A percentile compares a stretch with the other conserved stretches of the same genome.
Evolutionary conservation across 2,113 vertebrate species (phyloP).

Genomic region (Climacteris rufus): DNA sequence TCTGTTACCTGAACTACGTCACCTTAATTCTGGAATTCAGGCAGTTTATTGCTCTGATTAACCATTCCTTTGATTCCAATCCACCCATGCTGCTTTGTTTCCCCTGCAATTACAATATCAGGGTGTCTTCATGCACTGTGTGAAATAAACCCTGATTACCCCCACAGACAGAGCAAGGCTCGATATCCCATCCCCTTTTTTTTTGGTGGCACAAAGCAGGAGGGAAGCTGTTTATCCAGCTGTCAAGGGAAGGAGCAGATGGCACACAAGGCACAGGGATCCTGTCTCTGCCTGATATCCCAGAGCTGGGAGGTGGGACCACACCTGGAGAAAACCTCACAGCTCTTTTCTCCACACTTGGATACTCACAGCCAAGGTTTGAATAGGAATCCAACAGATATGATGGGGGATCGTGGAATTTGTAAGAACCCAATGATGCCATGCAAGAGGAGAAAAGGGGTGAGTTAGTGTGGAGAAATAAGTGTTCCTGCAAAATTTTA

Average conservation of each 20-base stretch:
- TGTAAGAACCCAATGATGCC: neutral
- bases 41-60: neutral
- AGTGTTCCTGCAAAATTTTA: accelerated
- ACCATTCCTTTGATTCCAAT: neutral
- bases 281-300: neutral
- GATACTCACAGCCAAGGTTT: neutral
- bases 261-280: neutral
- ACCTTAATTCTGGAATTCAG: neutral
- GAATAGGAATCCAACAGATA: neutral
- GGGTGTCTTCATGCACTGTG: neutral
- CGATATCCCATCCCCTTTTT: neutral
- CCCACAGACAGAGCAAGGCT: neutral
- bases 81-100: neutral
- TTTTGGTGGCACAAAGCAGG: neutral
- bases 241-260: neutral
- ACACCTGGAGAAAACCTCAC: too few relatives aligned
- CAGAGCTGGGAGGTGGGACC: neutral
- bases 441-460: neutral
- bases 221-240: neutral
- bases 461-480: neutral
- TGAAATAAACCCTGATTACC: neutral
- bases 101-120: neutral
- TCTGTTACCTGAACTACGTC: neutral
- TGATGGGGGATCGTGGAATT: accelerated
- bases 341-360: neutral